phyloP scores from a whole-genome alignment of 2,888 invertebrate species.

The Arrhopalites spinosus region DNA sequence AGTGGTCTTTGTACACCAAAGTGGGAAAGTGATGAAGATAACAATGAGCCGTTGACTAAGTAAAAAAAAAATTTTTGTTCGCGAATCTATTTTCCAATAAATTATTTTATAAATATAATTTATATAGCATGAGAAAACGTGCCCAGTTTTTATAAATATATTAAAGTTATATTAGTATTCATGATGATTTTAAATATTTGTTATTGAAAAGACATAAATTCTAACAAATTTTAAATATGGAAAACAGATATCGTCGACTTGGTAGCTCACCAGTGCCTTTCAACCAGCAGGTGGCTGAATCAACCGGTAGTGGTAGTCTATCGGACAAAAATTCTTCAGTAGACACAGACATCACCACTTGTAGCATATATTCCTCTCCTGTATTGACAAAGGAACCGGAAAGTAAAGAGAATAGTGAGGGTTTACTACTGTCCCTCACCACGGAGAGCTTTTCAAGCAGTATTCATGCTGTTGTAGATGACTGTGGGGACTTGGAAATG shows the following conservation, averaged over 20 bases:
- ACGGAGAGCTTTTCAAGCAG: slow-evolving; percentile 19
- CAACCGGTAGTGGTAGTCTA: slow-evolving; percentile 10
- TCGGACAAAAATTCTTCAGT: not conserved
- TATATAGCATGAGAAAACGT: too few relatives aligned
- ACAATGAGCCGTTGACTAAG: slow-evolving; percentile 48
- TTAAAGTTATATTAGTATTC: too few relatives aligned
- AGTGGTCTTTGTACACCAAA: slow-evolving; percentile 41
- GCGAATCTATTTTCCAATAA: too few relatives aligned
- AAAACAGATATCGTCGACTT: slow-evolving; percentile 46
- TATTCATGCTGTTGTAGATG: slow-evolving; percentile 45
- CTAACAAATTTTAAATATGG: too few relatives aligned
- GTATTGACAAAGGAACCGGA: not conserved
- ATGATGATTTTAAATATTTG: too few relatives aligned
- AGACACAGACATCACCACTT: not conserved
- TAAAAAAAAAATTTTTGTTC: not conserved
- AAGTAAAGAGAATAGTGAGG: slow-evolving; percentile 10
- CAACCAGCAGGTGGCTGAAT: slow-evolving; percentile 15
- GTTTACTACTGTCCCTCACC: not conserved
- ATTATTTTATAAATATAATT: too few relatives aligned
- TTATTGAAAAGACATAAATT: too few relatives aligned
- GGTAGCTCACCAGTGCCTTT: slow-evolving; percentile 16
- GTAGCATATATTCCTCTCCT: not conserved
- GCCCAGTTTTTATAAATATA: too few relatives aligned
- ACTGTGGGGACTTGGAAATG: slow-evolving; percentile 41
- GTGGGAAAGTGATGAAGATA: slow-evolving; percentile 54